These are phyloP conservation scores for Varanus komodoensis DNA, from an alignment of 2,113 vertebrate species.

Conservation along the genomic window DNA sequence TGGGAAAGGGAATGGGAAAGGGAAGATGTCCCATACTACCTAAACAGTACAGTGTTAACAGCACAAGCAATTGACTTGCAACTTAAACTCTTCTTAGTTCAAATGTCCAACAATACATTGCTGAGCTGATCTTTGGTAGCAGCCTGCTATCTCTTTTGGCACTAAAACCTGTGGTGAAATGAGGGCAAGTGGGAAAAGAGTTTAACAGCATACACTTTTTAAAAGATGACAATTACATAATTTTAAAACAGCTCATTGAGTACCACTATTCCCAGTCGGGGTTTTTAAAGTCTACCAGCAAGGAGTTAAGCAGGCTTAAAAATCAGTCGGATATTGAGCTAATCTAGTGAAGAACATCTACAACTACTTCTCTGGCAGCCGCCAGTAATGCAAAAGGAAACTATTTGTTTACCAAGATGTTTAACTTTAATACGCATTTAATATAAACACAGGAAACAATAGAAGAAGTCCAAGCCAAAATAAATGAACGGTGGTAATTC, in stretches of 20 bases:
- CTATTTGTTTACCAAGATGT: neutral
- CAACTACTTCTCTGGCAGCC: neutral
- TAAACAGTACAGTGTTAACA: neutral
- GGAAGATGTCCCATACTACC: neutral
- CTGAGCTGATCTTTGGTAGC: neutral
- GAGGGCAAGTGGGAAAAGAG: neutral
- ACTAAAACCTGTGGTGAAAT: neutral
- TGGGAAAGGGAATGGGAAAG: too few species aligned
- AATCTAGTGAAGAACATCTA: neutral
- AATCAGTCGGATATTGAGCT: neutral
- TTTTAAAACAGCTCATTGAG: neutral
- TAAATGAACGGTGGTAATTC: neutral
- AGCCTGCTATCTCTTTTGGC: neutral
- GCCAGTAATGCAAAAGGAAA: neutral
- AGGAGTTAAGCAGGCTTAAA: neutral
- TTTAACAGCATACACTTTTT: neutral
- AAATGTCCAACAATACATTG: too few species aligned
- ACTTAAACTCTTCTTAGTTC: neutral
- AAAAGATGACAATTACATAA: neutral
- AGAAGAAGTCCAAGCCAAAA: neutral
- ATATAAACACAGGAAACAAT: conserved; percentile 18
- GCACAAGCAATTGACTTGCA: neutral
- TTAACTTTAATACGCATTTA: conserved; percentile 4
- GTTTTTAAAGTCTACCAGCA: neutral
- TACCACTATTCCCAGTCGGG: neutral